Evolutionary conservation across 2,888 invertebrate genomes (phyloP).

Genomic region (Electrophaes corylata): DNA sequence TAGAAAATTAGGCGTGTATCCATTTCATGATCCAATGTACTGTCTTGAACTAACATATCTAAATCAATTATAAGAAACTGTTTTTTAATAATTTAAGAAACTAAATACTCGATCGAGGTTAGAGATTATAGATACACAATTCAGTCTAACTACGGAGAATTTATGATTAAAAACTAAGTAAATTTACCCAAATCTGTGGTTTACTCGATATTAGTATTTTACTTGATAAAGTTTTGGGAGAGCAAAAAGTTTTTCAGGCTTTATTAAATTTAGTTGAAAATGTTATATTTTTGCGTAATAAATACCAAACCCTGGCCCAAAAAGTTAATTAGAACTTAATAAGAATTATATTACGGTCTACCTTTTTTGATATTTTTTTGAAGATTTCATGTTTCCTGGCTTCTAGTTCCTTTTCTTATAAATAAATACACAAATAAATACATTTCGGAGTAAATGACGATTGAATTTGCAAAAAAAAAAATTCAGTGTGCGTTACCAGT

Average conservation of each 20-base stretch:
- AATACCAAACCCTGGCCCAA: conserved; percentile 4
- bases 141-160: background rate
- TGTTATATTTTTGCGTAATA: conserved; percentile 18
- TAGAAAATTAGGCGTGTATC: conserved; percentile 13
- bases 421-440: too few relatives aligned
- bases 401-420: too few relatives aligned
- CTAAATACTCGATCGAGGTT: background rate
- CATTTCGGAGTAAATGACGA: too few relatives aligned
- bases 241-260: conserved; percentile 8
- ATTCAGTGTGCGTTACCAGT: too few relatives aligned
- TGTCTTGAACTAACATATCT: background rate
- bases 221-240: conserved; percentile 13
- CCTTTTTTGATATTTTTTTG: background rate
- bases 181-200: background rate
- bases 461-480: too few relatives aligned
- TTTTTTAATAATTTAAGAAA: too few relatives aligned
- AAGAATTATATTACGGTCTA: background rate
- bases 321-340: conserved; percentile 20
- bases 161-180: background rate
- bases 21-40: background rate
- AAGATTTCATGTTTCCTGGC: too few relatives aligned
- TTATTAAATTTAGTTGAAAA: conserved; percentile 17
- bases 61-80: too few relatives aligned
- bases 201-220: conserved; percentile 8
- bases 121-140: background rate